Percentiles rank a stretch among this genome's conserved stretches.
Evolutionary conservation across 2,113 vertebrate genomes (phyloP).

Genomic region (Charina bottae): DNA sequence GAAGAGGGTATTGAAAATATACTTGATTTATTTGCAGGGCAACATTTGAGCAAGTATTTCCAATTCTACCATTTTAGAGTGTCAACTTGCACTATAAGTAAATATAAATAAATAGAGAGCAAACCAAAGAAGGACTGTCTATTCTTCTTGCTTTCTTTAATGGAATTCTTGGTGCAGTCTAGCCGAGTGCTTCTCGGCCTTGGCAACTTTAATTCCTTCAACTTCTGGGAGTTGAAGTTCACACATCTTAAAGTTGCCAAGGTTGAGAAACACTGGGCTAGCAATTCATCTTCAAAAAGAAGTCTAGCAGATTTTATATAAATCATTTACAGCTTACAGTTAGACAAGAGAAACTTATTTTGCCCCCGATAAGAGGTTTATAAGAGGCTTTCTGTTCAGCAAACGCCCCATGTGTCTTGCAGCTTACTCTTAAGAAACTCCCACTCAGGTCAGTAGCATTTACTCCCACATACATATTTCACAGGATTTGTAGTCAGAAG

Average conservation of each 20-base stretch:
- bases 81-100: background rate
- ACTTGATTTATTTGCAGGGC: background rate
- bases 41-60: background rate
- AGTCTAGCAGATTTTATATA: background rate
- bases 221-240: background rate
- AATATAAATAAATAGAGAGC: background rate
- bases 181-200: background rate
- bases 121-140: background rate
- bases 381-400: background rate
- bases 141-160: background rate
- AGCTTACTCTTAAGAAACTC: background rate
- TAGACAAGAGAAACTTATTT: background rate
- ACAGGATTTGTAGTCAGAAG: background rate
- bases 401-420: background rate
- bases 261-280: background rate
- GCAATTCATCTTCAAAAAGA: background rate
- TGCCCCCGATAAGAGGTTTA: background rate
- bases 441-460: background rate
- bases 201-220: too few species aligned
- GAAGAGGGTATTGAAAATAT: background rate
- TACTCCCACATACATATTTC: background rate
- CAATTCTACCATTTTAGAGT: background rate
- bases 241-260: background rate
- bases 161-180: background rate
- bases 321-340: background rate